Conservation (phyloP, 2,888 invertebrate genomes). For the Drosophila barbarae region DNA sequence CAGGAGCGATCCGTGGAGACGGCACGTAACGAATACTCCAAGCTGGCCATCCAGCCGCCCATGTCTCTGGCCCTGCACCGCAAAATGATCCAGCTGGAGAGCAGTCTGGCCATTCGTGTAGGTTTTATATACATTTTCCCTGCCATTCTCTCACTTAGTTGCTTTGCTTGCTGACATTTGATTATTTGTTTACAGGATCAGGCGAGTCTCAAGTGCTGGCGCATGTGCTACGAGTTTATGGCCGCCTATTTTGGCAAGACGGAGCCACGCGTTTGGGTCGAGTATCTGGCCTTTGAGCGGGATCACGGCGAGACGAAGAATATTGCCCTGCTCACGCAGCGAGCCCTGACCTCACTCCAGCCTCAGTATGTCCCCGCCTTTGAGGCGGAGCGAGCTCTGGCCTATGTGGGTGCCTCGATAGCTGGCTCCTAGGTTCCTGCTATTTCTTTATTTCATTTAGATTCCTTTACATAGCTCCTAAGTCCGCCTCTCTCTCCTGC, state of each 20-base stretch:
- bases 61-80: slow-evolving; percentile 82
- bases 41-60: slow-evolving; percentile 83
- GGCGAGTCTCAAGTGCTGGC: slow-evolving; percentile 81
- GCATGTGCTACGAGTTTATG: slow-evolving; percentile 84
- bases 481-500: slow-evolving; percentile 7
- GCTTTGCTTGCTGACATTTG: too few species aligned
- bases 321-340: slow-evolving; percentile 82
- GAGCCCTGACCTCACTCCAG: slow-evolving; percentile 83
- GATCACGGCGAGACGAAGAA: slow-evolving; percentile 82
- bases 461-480: slow-evolving; percentile 11
- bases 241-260: slow-evolving; percentile 84
- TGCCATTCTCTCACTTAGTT: too few species aligned
- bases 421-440: slow-evolving; percentile 14
- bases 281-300: slow-evolving; percentile 86
- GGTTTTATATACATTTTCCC: slow-evolving; percentile 67
- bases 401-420: slow-evolving; percentile 47
- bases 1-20: slow-evolving; percentile 75
- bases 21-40: slow-evolving; percentile 83
- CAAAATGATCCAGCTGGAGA: slow-evolving; percentile 82
- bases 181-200: slow-evolving; percentile 51
- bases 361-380: slow-evolving; percentile 51
- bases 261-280: slow-evolving; percentile 86
- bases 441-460: slow-evolving; percentile 1
- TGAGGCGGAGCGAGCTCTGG: slow-evolving; percentile 57
- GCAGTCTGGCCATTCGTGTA: slow-evolving; percentile 50